These are phyloP conservation scores for Laspeyria flexula DNA, from an alignment of 2,888 invertebrate genomes.

Conservation along the genomic window DNA sequence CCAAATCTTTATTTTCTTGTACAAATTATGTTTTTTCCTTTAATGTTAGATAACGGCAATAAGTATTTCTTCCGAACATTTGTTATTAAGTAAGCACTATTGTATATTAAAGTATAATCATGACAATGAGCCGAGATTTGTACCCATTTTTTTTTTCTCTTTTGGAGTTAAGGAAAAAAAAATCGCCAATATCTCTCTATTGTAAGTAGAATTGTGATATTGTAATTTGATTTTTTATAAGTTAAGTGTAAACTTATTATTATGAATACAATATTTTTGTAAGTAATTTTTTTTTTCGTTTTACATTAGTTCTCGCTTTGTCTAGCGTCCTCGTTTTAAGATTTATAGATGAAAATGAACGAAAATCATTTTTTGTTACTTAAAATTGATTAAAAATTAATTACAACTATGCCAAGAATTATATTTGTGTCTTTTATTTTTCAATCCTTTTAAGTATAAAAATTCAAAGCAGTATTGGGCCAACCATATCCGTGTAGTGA, in stretches of 20 bases:
- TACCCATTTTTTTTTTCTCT: constrained; percentile 65
- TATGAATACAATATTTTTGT: constrained; percentile 82
- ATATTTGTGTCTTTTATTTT: constrained; percentile 67
- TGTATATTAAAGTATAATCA: constrained; percentile 69
- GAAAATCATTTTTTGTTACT: constrained; percentile 80
- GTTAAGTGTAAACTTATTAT: constrained; percentile 81
- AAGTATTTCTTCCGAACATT: constrained; percentile 77
- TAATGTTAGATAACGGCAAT: constrained; percentile 72
- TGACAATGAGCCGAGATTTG: constrained; percentile 71
- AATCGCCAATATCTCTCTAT: constrained; percentile 85
- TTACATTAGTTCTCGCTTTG: constrained; percentile 79
- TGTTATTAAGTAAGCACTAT: constrained; percentile 68
- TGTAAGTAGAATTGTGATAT: constrained; percentile 87
- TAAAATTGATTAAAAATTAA: constrained; percentile 85
- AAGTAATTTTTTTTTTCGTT: constrained; percentile 77
- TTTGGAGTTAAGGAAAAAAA: constrained; percentile 63
- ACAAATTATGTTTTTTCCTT: constrained; percentile 67
- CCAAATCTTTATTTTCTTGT: constrained; percentile 80
- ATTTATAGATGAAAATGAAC: constrained; percentile 78
- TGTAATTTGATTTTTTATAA: constrained; percentile 81
- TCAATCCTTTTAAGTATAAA: background rate
- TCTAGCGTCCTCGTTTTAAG: constrained; percentile 80
- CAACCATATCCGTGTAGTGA: too few relatives aligned
- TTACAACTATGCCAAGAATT: constrained; percentile 85
- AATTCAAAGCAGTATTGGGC: too few relatives aligned